These are phyloP conservation scores for Apamea crenata DNA, from an alignment of 2,888 invertebrate species.

Conservation along the genomic window DNA sequence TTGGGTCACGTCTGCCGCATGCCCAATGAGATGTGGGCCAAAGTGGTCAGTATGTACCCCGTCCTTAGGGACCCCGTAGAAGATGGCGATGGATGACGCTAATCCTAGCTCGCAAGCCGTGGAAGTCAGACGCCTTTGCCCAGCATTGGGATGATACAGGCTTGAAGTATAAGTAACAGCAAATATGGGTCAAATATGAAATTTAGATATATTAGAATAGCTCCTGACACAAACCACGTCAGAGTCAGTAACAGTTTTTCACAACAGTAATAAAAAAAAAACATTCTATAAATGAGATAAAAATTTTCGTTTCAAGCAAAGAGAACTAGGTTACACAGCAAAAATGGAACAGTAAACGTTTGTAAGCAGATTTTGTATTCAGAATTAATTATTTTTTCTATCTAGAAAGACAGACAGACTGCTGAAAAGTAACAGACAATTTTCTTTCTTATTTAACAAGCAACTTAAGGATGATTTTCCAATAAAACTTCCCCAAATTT, in stretches of 20 bases:
- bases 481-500: conserved; percentile 35
- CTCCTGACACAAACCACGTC: not conserved
- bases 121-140: not conserved
- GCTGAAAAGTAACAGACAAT: not conserved
- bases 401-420: not conserved
- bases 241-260: not conserved
- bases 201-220: not conserved
- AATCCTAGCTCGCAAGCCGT: not conserved
- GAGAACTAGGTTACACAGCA: conserved; percentile 15
- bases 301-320: conserved; percentile 16
- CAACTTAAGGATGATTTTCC: conserved; percentile 9
- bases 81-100: not conserved
- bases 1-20: not conserved
- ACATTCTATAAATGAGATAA: not conserved
- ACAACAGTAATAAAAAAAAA: not conserved
- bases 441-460: conserved; percentile 17
- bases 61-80: not conserved
- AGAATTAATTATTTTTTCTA: not conserved
- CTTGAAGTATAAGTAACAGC: not conserved
- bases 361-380: conserved; percentile 13
- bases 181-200: not conserved
- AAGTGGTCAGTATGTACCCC: not conserved
- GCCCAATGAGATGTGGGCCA: not conserved
- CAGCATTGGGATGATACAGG: not conserved
- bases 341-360: conserved; percentile 5